These are phyloP conservation scores for Tetropium fuscum DNA, from an alignment of 2,888 invertebrate species.

Conservation along the genomic window DNA sequence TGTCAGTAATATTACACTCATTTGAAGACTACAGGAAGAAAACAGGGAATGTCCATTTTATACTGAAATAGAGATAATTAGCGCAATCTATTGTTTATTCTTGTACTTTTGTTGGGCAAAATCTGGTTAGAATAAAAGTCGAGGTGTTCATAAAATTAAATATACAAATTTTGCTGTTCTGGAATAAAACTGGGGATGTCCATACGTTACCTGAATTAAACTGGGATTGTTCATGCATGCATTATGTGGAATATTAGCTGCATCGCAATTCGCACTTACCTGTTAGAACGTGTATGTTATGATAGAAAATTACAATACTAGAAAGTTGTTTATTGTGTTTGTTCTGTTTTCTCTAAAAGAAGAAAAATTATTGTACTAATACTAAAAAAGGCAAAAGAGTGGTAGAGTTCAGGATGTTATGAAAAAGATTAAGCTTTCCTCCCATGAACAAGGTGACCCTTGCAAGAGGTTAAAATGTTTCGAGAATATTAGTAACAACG, in stretches of 20 bases:
- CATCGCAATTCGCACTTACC: not conserved
- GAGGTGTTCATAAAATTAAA: not conserved
- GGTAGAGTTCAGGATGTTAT: conserved; percentile 7
- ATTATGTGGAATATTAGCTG: not conserved
- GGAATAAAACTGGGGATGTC: conserved; percentile 1
- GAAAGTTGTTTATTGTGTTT: no score
- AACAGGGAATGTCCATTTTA: not conserved
- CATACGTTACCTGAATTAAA: conserved; percentile 1
- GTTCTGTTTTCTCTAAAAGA: not conserved
- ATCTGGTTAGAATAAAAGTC: not conserved
- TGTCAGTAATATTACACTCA: no score
- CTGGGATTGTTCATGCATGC: not conserved
- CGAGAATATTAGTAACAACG: not conserved
- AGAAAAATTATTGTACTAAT: not conserved
- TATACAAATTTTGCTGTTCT: not conserved
- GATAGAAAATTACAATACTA: no score
- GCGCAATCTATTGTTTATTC: not conserved
- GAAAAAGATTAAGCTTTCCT: not conserved
- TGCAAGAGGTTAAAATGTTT: conserved; percentile 13
- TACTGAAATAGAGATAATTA: not conserved
- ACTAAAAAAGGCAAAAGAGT: conserved; percentile 5
- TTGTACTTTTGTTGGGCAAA: not conserved
- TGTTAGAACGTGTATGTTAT: not conserved
- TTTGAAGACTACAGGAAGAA: no score
- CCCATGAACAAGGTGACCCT: conserved; percentile 1